Evolutionary conservation across 1,140 invertebrate species (phyloP).

Genomic region (Drosophila arizonae): DNA sequence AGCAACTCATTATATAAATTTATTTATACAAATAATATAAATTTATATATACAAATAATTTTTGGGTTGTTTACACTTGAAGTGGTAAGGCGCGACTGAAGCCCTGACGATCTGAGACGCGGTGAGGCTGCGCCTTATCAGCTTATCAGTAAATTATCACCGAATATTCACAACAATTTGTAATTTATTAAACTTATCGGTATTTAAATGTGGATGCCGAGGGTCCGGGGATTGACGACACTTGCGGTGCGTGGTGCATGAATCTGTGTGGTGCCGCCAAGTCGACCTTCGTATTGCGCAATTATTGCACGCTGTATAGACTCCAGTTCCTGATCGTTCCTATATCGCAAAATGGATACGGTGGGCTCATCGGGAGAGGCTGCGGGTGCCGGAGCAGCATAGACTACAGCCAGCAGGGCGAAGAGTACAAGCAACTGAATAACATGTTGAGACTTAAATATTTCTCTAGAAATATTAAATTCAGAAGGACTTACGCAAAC

Average conservation of each 20-base stretch:
- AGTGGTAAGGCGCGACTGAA: slow-evolving; percentile 59
- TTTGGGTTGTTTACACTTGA: slow-evolving; percentile 18
- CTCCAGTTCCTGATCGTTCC: slow-evolving; percentile 65
- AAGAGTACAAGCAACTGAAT: slow-evolving; percentile 53
- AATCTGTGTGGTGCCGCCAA: slow-evolving; percentile 62
- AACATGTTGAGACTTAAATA: neutral
- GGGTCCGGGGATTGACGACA: slow-evolving; percentile 49
- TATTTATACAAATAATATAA: neutral
- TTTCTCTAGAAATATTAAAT: neutral
- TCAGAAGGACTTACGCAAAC: slow-evolving; percentile 45
- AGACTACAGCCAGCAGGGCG: slow-evolving; percentile 42
- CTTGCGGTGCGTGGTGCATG: slow-evolving; percentile 51
- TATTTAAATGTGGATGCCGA: slow-evolving; percentile 58
- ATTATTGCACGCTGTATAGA: slow-evolving; percentile 63
- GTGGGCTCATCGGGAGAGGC: slow-evolving; percentile 43
- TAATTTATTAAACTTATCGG: slow-evolving; percentile 52
- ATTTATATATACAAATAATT: neutral
- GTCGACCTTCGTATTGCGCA: slow-evolving; percentile 63
- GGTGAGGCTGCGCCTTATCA: slow-evolving; percentile 9
- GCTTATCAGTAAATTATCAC: slow-evolving; percentile 48
- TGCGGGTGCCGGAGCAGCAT: slow-evolving; percentile 31
- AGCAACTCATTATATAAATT: slow-evolving; percentile 31
- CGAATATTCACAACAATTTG: slow-evolving; percentile 34
- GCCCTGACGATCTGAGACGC: slow-evolving; percentile 21
- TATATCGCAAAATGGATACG: slow-evolving; percentile 63